phyloP scores from a whole-genome alignment of 2,888 invertebrate genomes.

The Xestia xanthographa region DNA sequence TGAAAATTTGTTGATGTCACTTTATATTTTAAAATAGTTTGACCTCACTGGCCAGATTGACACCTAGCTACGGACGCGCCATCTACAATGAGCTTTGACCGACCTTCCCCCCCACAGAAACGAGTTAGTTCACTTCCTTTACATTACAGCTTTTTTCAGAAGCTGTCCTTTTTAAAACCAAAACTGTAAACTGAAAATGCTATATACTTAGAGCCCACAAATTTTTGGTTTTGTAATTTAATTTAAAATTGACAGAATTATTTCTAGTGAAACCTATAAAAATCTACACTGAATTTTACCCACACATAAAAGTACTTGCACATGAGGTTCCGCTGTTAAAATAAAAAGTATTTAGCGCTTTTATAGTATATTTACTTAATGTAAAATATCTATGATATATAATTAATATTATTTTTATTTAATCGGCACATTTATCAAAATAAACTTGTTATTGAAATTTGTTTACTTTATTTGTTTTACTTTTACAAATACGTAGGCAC shows the following conservation, averaged over 20 bases:
- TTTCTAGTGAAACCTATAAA: neutral
- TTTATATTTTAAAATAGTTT: neutral
- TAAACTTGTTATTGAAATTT: constrained; percentile 88
- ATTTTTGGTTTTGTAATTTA: neutral
- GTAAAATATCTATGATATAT: constrained; percentile 79
- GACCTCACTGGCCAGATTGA: neutral
- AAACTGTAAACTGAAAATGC: neutral
- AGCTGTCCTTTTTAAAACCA: neutral
- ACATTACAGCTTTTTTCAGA: neutral
- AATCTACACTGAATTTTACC: neutral
- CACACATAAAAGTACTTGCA: constrained; percentile 54
- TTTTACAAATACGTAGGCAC: constrained; percentile 32
- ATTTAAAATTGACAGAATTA: neutral
- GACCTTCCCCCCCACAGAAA: neutral
- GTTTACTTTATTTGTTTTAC: constrained; percentile 79
- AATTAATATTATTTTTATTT: constrained; percentile 81
- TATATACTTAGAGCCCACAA: neutral
- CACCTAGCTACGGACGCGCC: neutral
- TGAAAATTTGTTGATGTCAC: neutral
- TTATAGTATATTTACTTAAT: constrained; percentile 74
- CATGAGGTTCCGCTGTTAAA: constrained; percentile 57
- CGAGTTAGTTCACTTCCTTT: neutral
- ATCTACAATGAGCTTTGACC: neutral
- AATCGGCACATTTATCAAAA: constrained; percentile 86
- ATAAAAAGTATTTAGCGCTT: constrained; percentile 76